Base-by-base conservation (phyloP, 2,888 invertebrate genomes). In the Eumacrocentrus americanus region DNA sequence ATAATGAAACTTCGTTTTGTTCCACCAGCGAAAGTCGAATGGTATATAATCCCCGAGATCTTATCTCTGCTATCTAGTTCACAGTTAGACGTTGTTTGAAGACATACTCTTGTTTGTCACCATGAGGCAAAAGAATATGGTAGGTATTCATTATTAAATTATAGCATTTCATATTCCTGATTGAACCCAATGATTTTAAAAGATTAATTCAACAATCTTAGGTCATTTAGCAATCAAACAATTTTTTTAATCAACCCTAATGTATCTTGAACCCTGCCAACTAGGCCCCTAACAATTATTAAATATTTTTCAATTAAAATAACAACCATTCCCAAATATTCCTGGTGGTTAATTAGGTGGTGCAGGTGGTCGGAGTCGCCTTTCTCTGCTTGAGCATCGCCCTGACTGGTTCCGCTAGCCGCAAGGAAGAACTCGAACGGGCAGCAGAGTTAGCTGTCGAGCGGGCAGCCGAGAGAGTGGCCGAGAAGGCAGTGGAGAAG, bases 391-490 rank as follows among this genome's bases (percentile, higher is more conserved):
- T 75, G 22, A 64, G 58, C 51, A 22, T 62, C 52, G 20, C 53
- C 35, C 54, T 61, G 59, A 63, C 50, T 38, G 47, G 64, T 53
- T 55, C 46, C 46, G 66, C 66, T 34, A 65, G 54, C 18, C 59
- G 52, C n/a, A 66, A 58, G 40, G 65, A 68, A 63, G 75, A 78
- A 18, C 66, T 79, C 11, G 80, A 79, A 58, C 72, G 73, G 40
- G 76, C 77, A 5, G 80, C 78, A 1, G 79, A 81, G 59, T 58
- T 76, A 2, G 80, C 78, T 2, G 79, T 80, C 14, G 79, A 80
- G 57, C 72, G 74, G 25, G 74, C 78, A 4, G 80, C 78, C 3
- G 79, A 80, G 60, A 71, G 72, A 48, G 78, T 72, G 2, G 80
- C 80, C 0, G 80, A 80, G 59, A 69, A 73, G 46, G 78, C 78